These are phyloP conservation scores for Ptilonorhynchus violaceus DNA, from an alignment of 2,113 vertebrate genomes.

Conservation along the genomic window DNA sequence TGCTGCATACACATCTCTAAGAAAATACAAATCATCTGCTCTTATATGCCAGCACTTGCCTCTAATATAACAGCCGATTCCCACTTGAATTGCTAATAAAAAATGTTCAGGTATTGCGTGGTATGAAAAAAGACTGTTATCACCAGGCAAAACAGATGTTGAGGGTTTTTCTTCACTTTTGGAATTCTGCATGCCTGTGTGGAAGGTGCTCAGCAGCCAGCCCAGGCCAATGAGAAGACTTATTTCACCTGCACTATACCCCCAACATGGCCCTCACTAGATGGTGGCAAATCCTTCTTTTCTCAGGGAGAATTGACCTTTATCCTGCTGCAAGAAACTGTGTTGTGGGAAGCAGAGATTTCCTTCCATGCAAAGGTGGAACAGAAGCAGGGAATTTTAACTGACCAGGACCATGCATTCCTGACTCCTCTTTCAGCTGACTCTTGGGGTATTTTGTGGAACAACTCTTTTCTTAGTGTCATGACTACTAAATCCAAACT, in stretches of 20 bases:
- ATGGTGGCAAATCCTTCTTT: not conserved
- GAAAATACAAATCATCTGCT: not conserved
- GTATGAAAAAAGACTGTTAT: not conserved
- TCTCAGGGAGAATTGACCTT: not conserved
- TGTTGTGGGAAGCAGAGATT: not conserved
- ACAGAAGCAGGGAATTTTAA: not conserved
- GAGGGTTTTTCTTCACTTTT: not conserved
- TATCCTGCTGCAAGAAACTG: not conserved
- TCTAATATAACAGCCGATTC: not conserved
- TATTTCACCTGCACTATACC: not conserved
- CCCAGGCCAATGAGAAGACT: not conserved
- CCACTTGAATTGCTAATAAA: not conserved
- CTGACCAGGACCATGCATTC: not conserved
- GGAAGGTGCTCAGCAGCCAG: not conserved
- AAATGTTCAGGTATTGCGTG: not conserved
- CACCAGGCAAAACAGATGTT: not conserved
- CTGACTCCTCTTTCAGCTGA: not conserved
- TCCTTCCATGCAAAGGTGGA: not conserved
- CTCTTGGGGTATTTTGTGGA: not conserved
- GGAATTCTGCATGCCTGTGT: not conserved
- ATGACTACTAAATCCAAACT: not conserved
- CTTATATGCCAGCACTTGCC: not conserved
- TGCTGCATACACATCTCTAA: not conserved
- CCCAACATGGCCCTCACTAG: not conserved
- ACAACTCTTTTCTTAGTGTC: not conserved